Evolutionary conservation across 2,797 vertebrate species (phyloP), one percentile per base, ranked within the genome.

Genomic region (Percopsis omiscomaycus): DNA sequence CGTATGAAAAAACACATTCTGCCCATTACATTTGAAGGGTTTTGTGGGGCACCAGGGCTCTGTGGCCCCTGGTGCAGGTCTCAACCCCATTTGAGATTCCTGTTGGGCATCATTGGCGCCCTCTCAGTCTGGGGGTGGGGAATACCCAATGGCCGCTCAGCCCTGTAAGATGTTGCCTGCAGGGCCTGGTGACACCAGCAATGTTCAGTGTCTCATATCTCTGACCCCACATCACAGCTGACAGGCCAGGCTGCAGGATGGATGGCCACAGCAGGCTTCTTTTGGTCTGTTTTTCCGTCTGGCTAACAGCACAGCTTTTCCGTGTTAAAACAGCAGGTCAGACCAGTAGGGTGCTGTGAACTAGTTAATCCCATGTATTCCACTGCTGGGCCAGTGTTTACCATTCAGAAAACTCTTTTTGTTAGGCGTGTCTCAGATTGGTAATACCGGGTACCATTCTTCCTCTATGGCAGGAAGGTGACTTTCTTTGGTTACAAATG

Each of bases 131-230:
- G 1, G 22, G 65, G 69, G 1, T 37, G 32, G 32, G 32, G 32
- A 81, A 70, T 74, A 66, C 68, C 59, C 74, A 29, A 57, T 68
- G 74, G 81, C 84, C 82, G 78, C 77, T 74, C 79, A 73, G 66
- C 82, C 85, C 66, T 77, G 73, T 63, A 69, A 73, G 73, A 77
- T 57, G 55, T 69, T 67, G 52, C 62, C 67, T 79, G 86, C 80
- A 72, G 74, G 68, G 32, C 32, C 32, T 37, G 32, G 79, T 83
- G 82, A 84, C 86, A 81, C 74, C 46, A 55, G 42, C 2, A 68
- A 66, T 76, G 79, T 82, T 83, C 66, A 5, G 55, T 59, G 69
- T 66, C 55, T 72, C 66, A 68, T 68, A 71, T 42, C 59, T 66
- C 66, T 68, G 64, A 59, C 62, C 66, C 66, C 22, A 68, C 75